Conservation (phyloP, 2,113 vertebrate species). For the Oreotrochilus melanogaster region DNA sequence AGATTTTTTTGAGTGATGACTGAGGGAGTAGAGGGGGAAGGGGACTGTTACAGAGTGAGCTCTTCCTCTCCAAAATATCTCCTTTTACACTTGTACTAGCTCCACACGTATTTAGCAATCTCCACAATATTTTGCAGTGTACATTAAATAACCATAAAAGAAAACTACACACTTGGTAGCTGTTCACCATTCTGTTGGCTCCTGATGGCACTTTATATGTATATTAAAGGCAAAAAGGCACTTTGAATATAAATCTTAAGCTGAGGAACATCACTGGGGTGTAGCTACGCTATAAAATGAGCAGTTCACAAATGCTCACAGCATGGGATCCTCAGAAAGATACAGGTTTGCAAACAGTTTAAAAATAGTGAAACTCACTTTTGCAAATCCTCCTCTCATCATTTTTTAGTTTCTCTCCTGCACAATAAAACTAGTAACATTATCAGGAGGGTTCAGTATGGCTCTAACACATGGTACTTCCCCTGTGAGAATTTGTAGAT, state of each 20-base stretch:
- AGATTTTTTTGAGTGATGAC: neutral
- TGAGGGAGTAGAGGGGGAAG: neutral
- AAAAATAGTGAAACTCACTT: neutral
- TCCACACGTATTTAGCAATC: neutral
- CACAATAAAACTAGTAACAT: neutral
- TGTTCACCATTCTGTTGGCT: constrained; percentile 6
- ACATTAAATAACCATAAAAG: constrained; percentile 20
- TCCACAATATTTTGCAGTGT: neutral
- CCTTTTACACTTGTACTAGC: neutral
- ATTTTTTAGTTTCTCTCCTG: neutral
- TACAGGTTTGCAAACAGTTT: neutral
- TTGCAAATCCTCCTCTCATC: neutral
- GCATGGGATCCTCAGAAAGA: neutral
- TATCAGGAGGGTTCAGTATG: neutral
- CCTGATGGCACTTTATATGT: neutral
- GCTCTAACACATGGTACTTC: neutral
- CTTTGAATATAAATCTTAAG: neutral
- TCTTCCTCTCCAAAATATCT: neutral
- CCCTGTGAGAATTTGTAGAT: rapidly evolving
- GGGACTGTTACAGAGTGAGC: neutral
- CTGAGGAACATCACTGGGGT: neutral
- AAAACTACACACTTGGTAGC: neutral
- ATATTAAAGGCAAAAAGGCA: neutral
- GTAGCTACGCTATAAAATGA: neutral
- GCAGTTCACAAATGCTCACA: constrained; percentile 4